These are phyloP conservation scores for Aphodius sticticus DNA, from an alignment of 2,888 invertebrate species.

Conservation along the genomic window DNA sequence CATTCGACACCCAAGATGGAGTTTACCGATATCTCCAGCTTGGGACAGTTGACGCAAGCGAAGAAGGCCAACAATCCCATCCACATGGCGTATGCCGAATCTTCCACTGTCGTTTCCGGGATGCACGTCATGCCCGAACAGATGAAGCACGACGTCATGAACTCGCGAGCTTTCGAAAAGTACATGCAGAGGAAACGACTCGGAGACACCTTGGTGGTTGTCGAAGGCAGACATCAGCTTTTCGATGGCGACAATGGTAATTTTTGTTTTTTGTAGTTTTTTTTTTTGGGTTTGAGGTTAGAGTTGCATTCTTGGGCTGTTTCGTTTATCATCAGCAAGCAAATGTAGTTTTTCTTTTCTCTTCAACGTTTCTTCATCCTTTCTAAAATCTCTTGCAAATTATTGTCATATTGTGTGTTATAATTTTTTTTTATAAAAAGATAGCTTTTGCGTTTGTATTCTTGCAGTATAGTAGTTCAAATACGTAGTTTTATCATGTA, in stretches of 20 bases:
- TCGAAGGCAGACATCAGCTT: slow-evolving; percentile 57
- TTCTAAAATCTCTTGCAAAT: not conserved
- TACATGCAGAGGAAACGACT: slow-evolving; percentile 54
- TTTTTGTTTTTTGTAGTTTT: slow-evolving; percentile 36
- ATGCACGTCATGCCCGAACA: slow-evolving; percentile 55
- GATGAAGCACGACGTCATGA: slow-evolving; percentile 54
- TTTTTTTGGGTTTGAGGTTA: slow-evolving; percentile 18
- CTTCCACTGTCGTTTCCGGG: slow-evolving; percentile 54
- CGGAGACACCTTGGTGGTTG: slow-evolving; percentile 56
- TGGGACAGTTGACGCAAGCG: slow-evolving; percentile 46
- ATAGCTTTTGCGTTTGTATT: not conserved
- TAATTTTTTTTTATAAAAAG: not conserved
- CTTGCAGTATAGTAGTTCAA: no score
- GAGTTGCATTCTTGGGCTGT: not conserved
- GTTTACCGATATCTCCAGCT: slow-evolving; percentile 51
- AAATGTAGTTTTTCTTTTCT: not conserved
- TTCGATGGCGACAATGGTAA: slow-evolving; percentile 56
- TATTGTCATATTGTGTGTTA: slow-evolving; percentile 23
- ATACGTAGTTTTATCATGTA: no score
- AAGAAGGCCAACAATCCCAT: slow-evolving; percentile 53
- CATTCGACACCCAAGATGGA: slow-evolving; percentile 50
- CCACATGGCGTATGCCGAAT: slow-evolving; percentile 56
- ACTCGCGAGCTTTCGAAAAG: slow-evolving; percentile 56
- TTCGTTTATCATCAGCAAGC: not conserved
- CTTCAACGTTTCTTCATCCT: not conserved